These are phyloP conservation scores for Melanostoma mellinum DNA, from an alignment of 2,888 invertebrate species.

Conservation along the genomic window DNA sequence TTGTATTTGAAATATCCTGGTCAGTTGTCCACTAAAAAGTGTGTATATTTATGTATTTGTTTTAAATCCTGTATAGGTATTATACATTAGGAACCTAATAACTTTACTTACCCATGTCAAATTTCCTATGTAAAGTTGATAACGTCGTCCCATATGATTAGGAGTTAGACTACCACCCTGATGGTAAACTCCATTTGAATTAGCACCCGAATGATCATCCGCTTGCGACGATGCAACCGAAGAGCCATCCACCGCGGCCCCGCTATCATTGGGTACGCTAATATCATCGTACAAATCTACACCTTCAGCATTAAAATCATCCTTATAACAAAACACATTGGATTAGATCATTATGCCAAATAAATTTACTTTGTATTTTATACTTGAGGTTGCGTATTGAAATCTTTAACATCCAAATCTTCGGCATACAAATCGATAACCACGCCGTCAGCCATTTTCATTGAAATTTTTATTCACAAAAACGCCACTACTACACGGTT, in stretches of 20 bases:
- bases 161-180: constrained; percentile 87
- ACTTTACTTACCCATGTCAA: constrained; percentile 94
- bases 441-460: constrained; percentile 95
- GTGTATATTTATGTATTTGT: constrained; percentile 19
- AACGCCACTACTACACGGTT: constrained; percentile 56
- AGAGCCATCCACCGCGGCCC: constrained; percentile 84
- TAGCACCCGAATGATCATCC: constrained; percentile 84
- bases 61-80: neutral
- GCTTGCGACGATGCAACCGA: constrained; percentile 84
- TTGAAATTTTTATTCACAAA: constrained; percentile 64
- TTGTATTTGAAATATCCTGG: constrained; percentile 96
- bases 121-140: constrained; percentile 98
- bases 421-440: constrained; percentile 99
- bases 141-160: constrained; percentile 89
- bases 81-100: no score
- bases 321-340: constrained; percentile 74
- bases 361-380: constrained; percentile 35
- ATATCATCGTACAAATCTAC: constrained; percentile 98
- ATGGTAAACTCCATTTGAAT: constrained; percentile 89
- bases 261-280: constrained; percentile 91
- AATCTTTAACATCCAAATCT: constrained; percentile 95
- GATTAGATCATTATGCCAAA: neutral
- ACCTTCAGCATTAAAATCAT: constrained; percentile 84
- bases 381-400: constrained; percentile 87
- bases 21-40: constrained; percentile 97